phyloP scores from a whole-genome alignment of 2,888 invertebrate species.

The Resseliella maxima region DNA sequence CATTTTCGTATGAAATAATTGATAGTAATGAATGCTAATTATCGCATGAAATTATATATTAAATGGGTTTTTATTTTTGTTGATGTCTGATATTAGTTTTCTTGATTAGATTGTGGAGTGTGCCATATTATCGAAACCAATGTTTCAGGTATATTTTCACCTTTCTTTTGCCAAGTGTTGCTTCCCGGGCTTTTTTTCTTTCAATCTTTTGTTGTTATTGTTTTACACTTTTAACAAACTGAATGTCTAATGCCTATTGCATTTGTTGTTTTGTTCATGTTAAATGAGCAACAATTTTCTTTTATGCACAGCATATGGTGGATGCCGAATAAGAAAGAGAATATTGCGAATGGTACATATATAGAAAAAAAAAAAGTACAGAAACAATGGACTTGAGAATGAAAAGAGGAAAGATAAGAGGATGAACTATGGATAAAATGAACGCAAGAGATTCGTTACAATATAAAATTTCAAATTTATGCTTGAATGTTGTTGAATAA shows the following conservation, averaged over 20 bases:
- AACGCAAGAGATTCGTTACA: not conserved
- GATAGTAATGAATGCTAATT: too few relatives aligned
- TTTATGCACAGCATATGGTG: not conserved
- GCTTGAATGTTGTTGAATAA: not conserved
- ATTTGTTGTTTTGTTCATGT: not conserved
- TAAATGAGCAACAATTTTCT: not conserved
- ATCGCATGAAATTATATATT: too few relatives aligned
- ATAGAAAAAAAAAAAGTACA: not conserved
- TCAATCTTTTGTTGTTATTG: not conserved
- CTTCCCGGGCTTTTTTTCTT: not conserved
- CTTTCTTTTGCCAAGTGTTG: not conserved
- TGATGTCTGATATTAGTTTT: too few relatives aligned
- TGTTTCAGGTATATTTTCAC: not conserved
- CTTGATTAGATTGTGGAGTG: not conserved
- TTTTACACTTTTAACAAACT: not conserved
- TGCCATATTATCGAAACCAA: not conserved
- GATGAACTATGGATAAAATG: constrained; percentile 10
- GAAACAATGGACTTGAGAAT: not conserved
- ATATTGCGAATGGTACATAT: not conserved
- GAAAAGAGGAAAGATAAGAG: not conserved
- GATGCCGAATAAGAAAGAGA: not conserved
- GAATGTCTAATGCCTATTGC: not conserved
- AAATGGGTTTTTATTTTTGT: too few relatives aligned
- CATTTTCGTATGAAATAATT: too few relatives aligned
- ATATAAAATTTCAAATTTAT: not conserved